Conservation (phyloP, 1,140 invertebrate genomes). For the Rhynchophorus ferrugineus region DNA sequence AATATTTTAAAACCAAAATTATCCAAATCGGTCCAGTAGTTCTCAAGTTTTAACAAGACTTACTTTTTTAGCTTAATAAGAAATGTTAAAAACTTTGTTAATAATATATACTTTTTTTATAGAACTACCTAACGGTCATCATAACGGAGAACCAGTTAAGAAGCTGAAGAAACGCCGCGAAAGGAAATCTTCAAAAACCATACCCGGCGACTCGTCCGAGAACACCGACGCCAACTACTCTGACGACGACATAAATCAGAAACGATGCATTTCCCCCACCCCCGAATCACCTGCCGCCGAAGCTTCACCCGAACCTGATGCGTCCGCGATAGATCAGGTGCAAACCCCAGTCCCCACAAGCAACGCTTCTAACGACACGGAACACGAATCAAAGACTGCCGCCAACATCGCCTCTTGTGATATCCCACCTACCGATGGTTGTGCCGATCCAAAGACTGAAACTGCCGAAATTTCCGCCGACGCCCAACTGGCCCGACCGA, state of each 20-base stretch:
- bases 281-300: not conserved
- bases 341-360: not conserved
- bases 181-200: conserved; percentile 30
- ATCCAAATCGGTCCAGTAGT: too few species aligned
- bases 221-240: conserved; percentile 27
- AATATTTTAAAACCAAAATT: too few species aligned
- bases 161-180: conserved; percentile 34
- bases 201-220: conserved; percentile 22
- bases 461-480: conserved; percentile 1
- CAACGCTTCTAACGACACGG: not conserved
- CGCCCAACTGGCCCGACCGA: conserved; percentile 3
- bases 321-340: not conserved
- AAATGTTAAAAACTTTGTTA: too few species aligned
- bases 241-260: conserved; percentile 1
- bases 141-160: conserved; percentile 10
- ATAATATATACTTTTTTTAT: too few species aligned
- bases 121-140: too few species aligned
- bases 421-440: not conserved
- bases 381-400: conserved; percentile 10
- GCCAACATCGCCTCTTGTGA: not conserved
- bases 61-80: too few species aligned
- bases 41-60: too few species aligned
- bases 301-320: not conserved
- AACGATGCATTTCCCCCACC: not conserved
- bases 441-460: conserved; percentile 19